Conservation (phyloP, 2,797 vertebrate genomes). For the Gouania willdenowi region DNA sequence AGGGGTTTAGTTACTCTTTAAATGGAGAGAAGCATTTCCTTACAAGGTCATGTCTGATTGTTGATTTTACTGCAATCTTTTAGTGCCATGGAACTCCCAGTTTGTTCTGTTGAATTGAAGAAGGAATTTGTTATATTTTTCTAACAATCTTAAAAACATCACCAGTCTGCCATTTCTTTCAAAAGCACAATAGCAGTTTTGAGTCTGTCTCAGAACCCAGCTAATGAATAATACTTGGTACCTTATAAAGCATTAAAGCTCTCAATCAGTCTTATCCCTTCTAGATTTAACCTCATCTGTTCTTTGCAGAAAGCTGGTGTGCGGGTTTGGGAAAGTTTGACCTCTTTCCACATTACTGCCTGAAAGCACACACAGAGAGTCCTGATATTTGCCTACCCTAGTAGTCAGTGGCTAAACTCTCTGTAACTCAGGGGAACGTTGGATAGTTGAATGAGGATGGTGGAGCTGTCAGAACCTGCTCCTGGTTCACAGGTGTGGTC, state of each 20-base stretch:
- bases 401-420: slow-evolving; percentile 1
- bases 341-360: slow-evolving; percentile 2
- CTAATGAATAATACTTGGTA: slow-evolving; percentile 21
- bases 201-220: slow-evolving; percentile 45
- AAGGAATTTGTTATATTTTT: slow-evolving; percentile 31
- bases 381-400: slow-evolving; percentile 12
- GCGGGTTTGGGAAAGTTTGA: background rate
- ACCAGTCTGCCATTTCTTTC: slow-evolving; percentile 46
- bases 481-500: slow-evolving; percentile 54
- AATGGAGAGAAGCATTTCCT: slow-evolving; percentile 35
- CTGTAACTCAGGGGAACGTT: slow-evolving; percentile 20
- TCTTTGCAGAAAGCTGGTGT: slow-evolving; percentile 3
- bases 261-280: background rate
- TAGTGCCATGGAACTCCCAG: slow-evolving; percentile 13
- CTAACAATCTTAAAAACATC: slow-evolving; percentile 31
- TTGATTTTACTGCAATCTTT: slow-evolving; percentile 22
- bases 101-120: slow-evolving; percentile 19
- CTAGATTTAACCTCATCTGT: background rate
- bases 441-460: slow-evolving; percentile 26
- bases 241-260: slow-evolving; percentile 34
- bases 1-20: too few species aligned
- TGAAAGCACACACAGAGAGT: background rate
- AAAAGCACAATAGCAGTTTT: slow-evolving; percentile 49
- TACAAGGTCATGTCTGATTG: slow-evolving; percentile 35
- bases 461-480: slow-evolving; percentile 62